Base-by-base conservation (phyloP, 2,888 invertebrate genomes). In the Dione vanillae region DNA sequence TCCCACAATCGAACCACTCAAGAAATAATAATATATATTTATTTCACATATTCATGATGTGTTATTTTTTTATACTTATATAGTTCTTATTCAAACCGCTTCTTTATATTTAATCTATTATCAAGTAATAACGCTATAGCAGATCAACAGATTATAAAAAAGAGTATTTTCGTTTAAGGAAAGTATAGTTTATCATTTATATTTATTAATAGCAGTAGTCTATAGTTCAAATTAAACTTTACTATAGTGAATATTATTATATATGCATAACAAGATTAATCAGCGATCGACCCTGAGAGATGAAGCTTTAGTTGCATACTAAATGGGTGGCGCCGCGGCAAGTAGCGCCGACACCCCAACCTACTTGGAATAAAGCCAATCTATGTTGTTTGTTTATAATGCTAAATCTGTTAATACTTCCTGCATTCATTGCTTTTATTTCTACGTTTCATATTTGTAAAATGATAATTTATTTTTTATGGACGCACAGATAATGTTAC, bases 341-440 rank as follows among this genome's bases (percentile, higher is more conserved):
- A 68, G 72, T 84, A 84, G 89, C 89, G 90, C 89, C 89, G 89
- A 88, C 87, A 87, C 85, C 80, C 84, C 83, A 86, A 83, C 85
- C 86, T 85, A 86, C 82, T 91, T 93, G 92, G 92, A 86, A 67
- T 74, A 65, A 58, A 54, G 90, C 92, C 92, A 93, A 85, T 80
- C 78, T 81, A 82, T 80, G 84, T 83, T 84, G 85, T 90, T 91
- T 92, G 92, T 92, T 91, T 92, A 89, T 89, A 89, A 87, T 84
- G 88, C 87, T 89, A 86, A 89, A 88, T 81, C 82, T 56, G 61
- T 27, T 61, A 35, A 16, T 61, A 41, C 41, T 43, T 45, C 27
- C n/a, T 45, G 27, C n/a, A 20, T 45, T 37, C 37, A 37, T 43
- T 14, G 10, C 10, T 45, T 27, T 45, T 20, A 45, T 61, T 10